These are phyloP conservation scores for Oncorhynchus mykiss DNA, from an alignment of 2,113 vertebrate genomes.

Conservation along the genomic window DNA sequence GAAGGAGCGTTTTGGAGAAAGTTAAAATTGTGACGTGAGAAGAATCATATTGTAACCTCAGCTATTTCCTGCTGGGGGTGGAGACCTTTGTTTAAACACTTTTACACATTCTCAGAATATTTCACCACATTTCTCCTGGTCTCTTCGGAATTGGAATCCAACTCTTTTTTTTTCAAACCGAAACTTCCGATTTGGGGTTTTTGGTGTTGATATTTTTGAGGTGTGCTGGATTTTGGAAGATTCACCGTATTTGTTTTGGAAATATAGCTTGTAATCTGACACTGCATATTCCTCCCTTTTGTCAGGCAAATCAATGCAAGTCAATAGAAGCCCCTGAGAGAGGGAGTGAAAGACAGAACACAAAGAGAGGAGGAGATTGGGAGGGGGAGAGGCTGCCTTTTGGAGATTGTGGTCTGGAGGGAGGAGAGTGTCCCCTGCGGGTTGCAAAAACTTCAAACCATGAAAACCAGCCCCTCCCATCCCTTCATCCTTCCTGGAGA, in stretches of 20 bases:
- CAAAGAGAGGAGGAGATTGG: slow-evolving; percentile 56
- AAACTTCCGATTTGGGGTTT: not conserved
- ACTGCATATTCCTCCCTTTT: slow-evolving; percentile 55
- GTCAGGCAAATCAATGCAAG: slow-evolving; percentile 73
- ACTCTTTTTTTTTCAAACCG: slow-evolving; percentile 23
- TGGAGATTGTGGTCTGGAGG: slow-evolving; percentile 8
- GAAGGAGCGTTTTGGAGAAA: not conserved
- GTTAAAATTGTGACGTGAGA: not conserved
- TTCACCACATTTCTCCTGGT: slow-evolving; percentile 38
- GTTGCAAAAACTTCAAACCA: slow-evolving; percentile 39
- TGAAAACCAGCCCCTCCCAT: slow-evolving; percentile 36
- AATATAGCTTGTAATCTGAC: slow-evolving; percentile 62
- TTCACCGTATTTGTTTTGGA: slow-evolving; percentile 46
- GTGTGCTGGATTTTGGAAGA: not conserved
- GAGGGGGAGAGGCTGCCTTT: slow-evolving; percentile 23
- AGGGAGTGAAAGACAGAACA: slow-evolving; percentile 21
- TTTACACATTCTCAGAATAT: slow-evolving; percentile 28
- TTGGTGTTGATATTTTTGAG: not conserved
- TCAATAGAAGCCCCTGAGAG: slow-evolving; percentile 59
- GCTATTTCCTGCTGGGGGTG: slow-evolving; percentile 27
- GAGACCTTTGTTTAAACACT: slow-evolving; percentile 24
- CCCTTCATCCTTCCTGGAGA: slow-evolving; percentile 29
- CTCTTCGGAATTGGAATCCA: slow-evolving; percentile 1
- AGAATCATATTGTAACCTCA: slow-evolving; percentile 35
- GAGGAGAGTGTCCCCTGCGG: slow-evolving; percentile 54